Base-by-base conservation (phyloP, 2,797 vertebrate genomes). In the Phataginus tricuspis region DNA sequence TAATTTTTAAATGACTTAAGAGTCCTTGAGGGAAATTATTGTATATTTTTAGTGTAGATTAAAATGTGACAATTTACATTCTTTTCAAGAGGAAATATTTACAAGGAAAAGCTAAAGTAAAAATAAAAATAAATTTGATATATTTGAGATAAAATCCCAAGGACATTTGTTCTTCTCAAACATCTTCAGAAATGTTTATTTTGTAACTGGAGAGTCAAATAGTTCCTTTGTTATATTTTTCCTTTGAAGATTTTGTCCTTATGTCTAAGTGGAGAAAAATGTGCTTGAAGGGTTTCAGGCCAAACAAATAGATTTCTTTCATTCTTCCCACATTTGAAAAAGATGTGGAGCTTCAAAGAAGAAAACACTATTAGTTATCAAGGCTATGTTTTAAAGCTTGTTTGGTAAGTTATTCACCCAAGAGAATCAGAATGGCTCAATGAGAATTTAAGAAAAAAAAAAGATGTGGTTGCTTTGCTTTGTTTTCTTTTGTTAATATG, bases 51-150 rank as follows among this genome's bases (percentile, higher is more conserved):
- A 75, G 49, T 78, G 12, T 85, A 31, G 14, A 49, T 80, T 75
- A 66, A 39, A 19, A 72, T 55, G 39, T 75, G 12, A 37, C 27
- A 85, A 23, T 16, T 86, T 42, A 37, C 5, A 72, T 84, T 90
- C 37, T 85, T 91, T 87, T 63, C 19, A 86, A 55, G 15, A 31
- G 77, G 19, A 64, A 31, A 79, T 93, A 45, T 91, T 96, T 75
- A 91, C 1, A 74, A 91, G n/a, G 49, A 85, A 92, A 96, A 74
- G 11, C 25, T 68, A 27, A 95, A 71, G 49, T 51, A 23, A 91
- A 71, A 87, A 85, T 34, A 83, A 91, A 27, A 71, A 90, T 83
- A 68, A 96, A 84, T 80, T 83, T 77, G 39, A 51, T 66, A 42
- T 53, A 51, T 57, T 77, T 86, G n/a, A 93, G 49, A 69, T 77